Percentiles rank a stretch among this genome's conserved stretches.
Evolutionary conservation across 2,888 invertebrate genomes (phyloP).

Genomic region (Didymodactylos carnosus): DNA sequence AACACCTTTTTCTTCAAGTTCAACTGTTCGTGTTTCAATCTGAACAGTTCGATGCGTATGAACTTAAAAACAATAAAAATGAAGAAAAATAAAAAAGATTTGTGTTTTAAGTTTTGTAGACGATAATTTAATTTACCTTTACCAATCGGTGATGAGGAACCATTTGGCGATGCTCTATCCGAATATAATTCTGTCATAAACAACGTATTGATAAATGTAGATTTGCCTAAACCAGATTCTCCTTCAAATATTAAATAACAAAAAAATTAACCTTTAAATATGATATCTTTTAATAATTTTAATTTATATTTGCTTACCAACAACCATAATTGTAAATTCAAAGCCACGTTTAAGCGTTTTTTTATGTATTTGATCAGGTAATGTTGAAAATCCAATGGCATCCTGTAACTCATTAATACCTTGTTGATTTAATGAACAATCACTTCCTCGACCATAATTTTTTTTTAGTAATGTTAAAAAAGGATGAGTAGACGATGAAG

Average conservation of each 20-base stretch:
- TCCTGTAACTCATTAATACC: no score
- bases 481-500: not conserved
- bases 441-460: no score
- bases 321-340: conserved; percentile 90
- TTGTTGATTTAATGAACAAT: no score
- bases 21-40: conserved; percentile 8
- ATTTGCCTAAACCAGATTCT: conserved; percentile 13
- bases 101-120: not conserved
- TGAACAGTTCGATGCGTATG: conserved; percentile 1
- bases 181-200: conserved; percentile 14
- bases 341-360: conserved; percentile 94
- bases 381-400: conserved; percentile 76
- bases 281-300: no score
- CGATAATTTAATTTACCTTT: not conserved
- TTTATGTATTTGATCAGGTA: conserved; percentile 84
- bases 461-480: not conserved
- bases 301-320: conserved; percentile 39
- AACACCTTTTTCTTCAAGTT: conserved; percentile 14
- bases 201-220: conserved; percentile 12
- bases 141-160: not conserved
- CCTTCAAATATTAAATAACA: no score
- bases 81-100: not conserved
- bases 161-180: not conserved
- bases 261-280: no score
- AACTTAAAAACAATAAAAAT: no score